Conservation (phyloP, 2,888 invertebrate genomes). For the Drosophila trichaetosa region DNA sequence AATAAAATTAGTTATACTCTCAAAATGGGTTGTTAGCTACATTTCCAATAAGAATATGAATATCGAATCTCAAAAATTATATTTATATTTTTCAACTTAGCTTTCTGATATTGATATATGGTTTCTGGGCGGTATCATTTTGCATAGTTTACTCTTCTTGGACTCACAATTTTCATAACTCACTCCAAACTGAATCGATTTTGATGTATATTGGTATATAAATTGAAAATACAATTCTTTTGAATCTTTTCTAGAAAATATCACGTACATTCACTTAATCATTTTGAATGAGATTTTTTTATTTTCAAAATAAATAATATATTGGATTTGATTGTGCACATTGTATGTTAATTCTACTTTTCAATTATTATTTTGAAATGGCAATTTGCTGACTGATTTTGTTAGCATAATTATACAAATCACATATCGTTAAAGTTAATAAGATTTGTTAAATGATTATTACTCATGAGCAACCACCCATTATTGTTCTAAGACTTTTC, state of each 20-base stretch:
- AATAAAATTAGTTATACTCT: neutral
- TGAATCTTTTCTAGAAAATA: neutral
- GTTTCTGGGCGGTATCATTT: neutral
- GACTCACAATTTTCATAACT: neutral
- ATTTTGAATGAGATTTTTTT: neutral
- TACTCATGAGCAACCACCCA: slow-evolving; percentile 25
- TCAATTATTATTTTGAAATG: neutral
- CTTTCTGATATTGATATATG: neutral
- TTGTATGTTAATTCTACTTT: neutral
- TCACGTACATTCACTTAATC: neutral
- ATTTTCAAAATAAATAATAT: neutral
- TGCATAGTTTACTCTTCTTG: neutral
- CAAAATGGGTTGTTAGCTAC: neutral
- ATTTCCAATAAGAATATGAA: neutral
- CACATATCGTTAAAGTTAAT: slow-evolving; percentile 15
- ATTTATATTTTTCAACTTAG: neutral
- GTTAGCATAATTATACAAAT: slow-evolving; percentile 31
- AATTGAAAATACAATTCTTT: neutral
- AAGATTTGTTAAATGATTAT: slow-evolving; percentile 20
- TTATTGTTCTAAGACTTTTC: slow-evolving; percentile 20
- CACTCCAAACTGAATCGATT: neutral
- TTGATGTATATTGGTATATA: neutral
- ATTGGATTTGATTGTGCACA: neutral
- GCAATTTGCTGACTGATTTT: slow-evolving; percentile 8
- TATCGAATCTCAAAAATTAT: neutral